phyloP scores from a whole-genome alignment of 2,888 invertebrate species.

The Aplocera efformata region DNA sequence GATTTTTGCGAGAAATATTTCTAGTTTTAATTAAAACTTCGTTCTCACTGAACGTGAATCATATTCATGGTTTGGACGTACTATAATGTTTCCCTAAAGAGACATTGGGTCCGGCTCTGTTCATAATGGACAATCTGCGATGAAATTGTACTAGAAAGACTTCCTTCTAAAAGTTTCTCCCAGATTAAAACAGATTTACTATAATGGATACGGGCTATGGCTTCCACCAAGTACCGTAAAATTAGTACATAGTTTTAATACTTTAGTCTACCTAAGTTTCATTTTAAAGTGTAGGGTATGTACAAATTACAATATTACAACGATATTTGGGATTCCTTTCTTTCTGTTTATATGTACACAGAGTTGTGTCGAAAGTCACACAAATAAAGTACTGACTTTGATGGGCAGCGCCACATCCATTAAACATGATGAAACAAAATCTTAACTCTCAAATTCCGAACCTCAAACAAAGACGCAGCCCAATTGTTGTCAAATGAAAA shows the following conservation, averaged over 20 bases:
- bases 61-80: conserved; percentile 49
- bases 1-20: conserved; percentile 48
- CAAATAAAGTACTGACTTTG: conserved; percentile 4
- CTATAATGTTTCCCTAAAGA: conserved; percentile 53
- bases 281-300: too few species aligned
- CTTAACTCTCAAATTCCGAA: conserved; percentile 29
- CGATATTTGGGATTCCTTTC: too few species aligned
- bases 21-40: conserved; percentile 69
- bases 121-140: conserved; percentile 42
- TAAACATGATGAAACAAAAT: conserved; percentile 39
- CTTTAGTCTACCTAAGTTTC: background rate
- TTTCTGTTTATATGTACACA: too few species aligned
- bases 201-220: conserved; percentile 14
- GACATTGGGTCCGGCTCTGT: conserved; percentile 44
- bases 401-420: conserved; percentile 10
- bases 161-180: conserved; percentile 30
- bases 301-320: too few species aligned
- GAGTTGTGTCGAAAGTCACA: background rate
- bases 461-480: conserved; percentile 56
- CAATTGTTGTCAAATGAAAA: conserved; percentile 76
- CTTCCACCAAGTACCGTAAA: conserved; percentile 6
- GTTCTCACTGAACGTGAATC: conserved; percentile 49
- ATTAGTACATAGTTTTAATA: conserved; percentile 4
- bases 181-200: conserved; percentile 23
- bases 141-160: conserved; percentile 36